Evolutionary conservation across 1,140 invertebrate species (phyloP), one percentile per base, ranked within the genome.

Genomic region (Bombus terrestris): DNA sequence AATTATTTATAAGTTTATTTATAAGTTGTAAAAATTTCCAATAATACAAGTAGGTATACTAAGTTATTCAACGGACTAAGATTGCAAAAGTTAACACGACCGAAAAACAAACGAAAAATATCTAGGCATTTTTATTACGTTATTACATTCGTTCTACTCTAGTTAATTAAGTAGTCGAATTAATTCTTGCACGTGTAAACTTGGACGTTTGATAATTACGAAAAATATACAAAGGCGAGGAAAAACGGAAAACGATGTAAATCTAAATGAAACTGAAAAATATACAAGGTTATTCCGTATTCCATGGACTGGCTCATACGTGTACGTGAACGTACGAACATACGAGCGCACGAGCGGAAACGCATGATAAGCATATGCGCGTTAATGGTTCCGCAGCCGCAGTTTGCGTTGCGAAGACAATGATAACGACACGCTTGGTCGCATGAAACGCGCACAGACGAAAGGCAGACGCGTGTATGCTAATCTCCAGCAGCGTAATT

Each of bases 291-390:
- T 64, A 71, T 62, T 80, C 37, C n/a, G 57, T 80, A 59, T 80
- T 85, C 53, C 77, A 25, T 25, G 53, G 28, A 69, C 32, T 59
- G 83, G 83, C 68, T 84, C 32, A 18, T 71, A 84, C 41, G 53
- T 35, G 83, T 41, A 79, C 37, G 39, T 35, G 76, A 57, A 79
- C n/a, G 66, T 43, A 80, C 76, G 47, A 53, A 53, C 18, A 18
- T 53, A 53, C 47, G 47, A 53, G 47, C 18, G 47, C 47, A 53
- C 47, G 25, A 80, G 83, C 76, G 83, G 83, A 85, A 85, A 79
- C 76, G 83, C 83, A 80, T 72, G 83, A 85, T 85, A 85, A 85
- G 83, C 83, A 85, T 85, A 85, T 80, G 83, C 83, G 77, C 83
- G 83, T 85, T 85, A 85, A 85, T 72, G 68, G 83, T 85, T 85